Conservation (phyloP, 2,797 vertebrate species). For the Aeoliscus strigatus region DNA sequence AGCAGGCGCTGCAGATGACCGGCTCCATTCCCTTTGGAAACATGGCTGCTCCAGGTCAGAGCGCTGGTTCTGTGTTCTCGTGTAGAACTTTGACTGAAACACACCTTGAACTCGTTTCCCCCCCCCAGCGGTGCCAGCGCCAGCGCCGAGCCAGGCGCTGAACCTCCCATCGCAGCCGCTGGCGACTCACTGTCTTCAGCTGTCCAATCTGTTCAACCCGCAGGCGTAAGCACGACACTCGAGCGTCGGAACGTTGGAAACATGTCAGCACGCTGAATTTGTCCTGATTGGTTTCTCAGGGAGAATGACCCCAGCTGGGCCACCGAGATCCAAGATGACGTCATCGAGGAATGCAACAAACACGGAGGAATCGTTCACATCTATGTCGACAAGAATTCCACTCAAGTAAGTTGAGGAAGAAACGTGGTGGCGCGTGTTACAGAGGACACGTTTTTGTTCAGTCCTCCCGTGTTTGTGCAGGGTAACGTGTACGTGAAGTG, state of each 20-base stretch:
- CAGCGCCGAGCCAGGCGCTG: slow-evolving; percentile 70
- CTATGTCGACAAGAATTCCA: slow-evolving; percentile 97
- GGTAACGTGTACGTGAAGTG: slow-evolving; percentile 99
- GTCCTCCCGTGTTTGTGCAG: slow-evolving; percentile 58
- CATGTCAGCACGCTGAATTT: too few relatives aligned
- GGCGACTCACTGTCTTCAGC: slow-evolving; percentile 96
- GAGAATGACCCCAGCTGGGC: slow-evolving; percentile 85
- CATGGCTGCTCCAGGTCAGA: slow-evolving; percentile 76
- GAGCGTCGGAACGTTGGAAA: too few relatives aligned
- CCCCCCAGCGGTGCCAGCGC: slow-evolving; percentile 65
- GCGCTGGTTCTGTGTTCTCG: slow-evolving; percentile 14
- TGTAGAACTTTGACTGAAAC: neutral
- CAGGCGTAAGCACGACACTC: slow-evolving; percentile 82
- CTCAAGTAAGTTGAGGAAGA: slow-evolving; percentile 79
- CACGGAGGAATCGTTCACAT: slow-evolving; percentile 97
- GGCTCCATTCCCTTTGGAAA: slow-evolving; percentile 91
- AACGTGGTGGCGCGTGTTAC: too few relatives aligned
- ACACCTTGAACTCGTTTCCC: too few relatives aligned
- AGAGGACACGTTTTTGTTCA: too few relatives aligned
- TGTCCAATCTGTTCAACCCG: slow-evolving; percentile 98
- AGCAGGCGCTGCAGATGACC: slow-evolving; percentile 97
- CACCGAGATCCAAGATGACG: slow-evolving; percentile 94
- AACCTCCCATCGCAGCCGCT: slow-evolving; percentile 88
- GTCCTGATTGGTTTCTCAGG: slow-evolving; percentile 33
- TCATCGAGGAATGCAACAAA: slow-evolving; percentile 98